Base-by-base conservation (phyloP, 92 coral and sea anemone genomes). In the Muricea muricata region DNA sequence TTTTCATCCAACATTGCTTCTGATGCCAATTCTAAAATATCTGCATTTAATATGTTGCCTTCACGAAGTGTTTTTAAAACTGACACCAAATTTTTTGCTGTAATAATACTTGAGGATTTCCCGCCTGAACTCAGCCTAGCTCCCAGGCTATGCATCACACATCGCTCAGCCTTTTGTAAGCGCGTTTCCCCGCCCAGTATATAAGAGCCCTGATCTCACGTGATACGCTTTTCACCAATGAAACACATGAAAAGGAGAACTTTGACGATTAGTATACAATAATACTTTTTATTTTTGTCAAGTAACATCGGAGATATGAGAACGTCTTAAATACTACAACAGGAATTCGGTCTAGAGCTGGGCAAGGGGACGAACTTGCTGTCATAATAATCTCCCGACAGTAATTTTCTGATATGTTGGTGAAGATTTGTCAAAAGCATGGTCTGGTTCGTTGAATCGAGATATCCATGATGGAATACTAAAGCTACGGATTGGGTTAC, bases 391-490 rank as follows among this genome's bases (percentile, higher is more conserved):
- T 65, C 15, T 41, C 25, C 4, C 21, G n/a, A n/a, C n/a, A n/a
- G n/a, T 39, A 63, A 80, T 65, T 41, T 80, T 18, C 47, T 32
- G 48, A 32, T 80, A 80, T 7, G 75, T 61, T 18, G 85, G 85
- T 23, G 63, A 42, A 5, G 61, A 37, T 26, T 45, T 52, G 42
- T 50, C 42, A 78, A 78, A 78, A 6, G 70, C 33, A 12, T 46
- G 47, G 15, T 41, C 8, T 12, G 67, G 81, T 9, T 50, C 32
- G 12, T 52, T 15, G 10, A 75, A 18, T 12, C 31, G 23, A 2
- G 81, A 66, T 14, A 75, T 75, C 66, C 81, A 47, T 2, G 13
- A 30, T 45, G 81, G 81, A 32, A 75, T 42, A 4, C 41, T 65
- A 24, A 65, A 65, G 12, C 15, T 13, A 65, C 34, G 35, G 35